phyloP scores from a whole-genome alignment of 2,797 vertebrate genomes.

The Macrochelys suwanniensis region DNA sequence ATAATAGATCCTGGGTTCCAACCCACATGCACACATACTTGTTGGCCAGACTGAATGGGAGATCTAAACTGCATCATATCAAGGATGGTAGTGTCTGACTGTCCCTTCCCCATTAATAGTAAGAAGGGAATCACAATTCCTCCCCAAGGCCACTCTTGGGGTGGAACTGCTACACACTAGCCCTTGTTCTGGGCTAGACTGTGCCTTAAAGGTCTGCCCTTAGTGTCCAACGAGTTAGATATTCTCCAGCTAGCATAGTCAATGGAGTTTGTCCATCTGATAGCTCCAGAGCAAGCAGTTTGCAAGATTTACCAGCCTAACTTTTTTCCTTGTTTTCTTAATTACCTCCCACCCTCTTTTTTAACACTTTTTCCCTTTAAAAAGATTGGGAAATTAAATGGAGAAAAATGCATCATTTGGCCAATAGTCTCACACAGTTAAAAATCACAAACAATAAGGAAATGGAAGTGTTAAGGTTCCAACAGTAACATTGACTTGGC shows the following conservation, averaged over 20 bases:
- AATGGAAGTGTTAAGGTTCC: constrained; percentile 52
- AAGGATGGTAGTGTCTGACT: not conserved
- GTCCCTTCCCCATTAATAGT: not conserved
- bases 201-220: not conserved
- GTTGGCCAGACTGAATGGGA: not conserved
- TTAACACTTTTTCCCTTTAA: constrained; percentile 27
- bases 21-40: not conserved
- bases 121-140: not conserved
- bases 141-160: accelerated
- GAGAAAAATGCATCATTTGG: constrained; percentile 23
- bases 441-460: constrained; percentile 65
- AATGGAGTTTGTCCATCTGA: not conserved
- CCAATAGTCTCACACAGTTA: constrained; percentile 32
- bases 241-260: not conserved
- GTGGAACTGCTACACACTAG: not conserved
- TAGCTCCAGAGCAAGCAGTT: not conserved
- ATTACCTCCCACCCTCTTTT: not conserved
- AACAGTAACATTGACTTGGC: constrained; percentile 76
- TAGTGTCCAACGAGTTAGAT: not conserved
- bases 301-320: constrained; percentile 10
- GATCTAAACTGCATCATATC: not conserved
- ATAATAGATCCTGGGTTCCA: not conserved
- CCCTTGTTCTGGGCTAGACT: not conserved
- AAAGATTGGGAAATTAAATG: accelerated
- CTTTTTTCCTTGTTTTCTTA: not conserved